Conservation (phyloP, 2,113 vertebrate genomes). For the Pelecanoides urinatrix region DNA sequence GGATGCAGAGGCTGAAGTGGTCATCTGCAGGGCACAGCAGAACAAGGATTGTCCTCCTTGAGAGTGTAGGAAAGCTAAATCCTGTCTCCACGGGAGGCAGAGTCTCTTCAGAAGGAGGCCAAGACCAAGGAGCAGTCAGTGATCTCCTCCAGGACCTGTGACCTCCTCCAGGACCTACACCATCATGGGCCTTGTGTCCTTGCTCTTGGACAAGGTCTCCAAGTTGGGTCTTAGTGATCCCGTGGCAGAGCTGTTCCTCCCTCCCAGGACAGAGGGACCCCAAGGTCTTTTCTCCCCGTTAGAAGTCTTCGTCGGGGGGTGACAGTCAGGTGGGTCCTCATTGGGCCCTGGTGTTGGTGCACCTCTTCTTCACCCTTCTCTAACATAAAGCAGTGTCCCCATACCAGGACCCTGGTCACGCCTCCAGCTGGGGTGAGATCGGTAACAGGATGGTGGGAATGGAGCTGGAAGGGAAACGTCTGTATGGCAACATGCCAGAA, state of each 20-base stretch:
- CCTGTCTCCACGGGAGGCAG: neutral
- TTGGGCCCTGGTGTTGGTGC: neutral
- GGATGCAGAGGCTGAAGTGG: neutral
- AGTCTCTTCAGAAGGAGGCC: neutral
- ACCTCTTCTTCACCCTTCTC: neutral
- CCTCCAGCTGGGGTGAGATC: neutral
- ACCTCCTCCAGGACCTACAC: neutral
- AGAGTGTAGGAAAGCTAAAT: neutral
- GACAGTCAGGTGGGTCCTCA: neutral
- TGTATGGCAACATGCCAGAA: neutral
- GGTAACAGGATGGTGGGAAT: fast-evolving
- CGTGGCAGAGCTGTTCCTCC: neutral
- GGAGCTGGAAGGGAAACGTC: neutral
- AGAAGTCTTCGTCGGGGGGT: neutral
- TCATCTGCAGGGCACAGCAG: neutral
- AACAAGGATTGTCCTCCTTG: neutral
- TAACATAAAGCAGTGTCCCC: neutral
- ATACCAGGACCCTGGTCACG: fast-evolving
- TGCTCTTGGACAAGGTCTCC: neutral
- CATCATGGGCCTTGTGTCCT: neutral
- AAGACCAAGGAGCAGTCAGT: neutral
- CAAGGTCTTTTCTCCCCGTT: fast-evolving
- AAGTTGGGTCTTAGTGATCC: neutral
- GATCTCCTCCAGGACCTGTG: neutral
- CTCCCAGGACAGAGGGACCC: neutral